Conservation (phyloP, 2,888 invertebrate genomes). For the Torymus aiolomorphi region DNA sequence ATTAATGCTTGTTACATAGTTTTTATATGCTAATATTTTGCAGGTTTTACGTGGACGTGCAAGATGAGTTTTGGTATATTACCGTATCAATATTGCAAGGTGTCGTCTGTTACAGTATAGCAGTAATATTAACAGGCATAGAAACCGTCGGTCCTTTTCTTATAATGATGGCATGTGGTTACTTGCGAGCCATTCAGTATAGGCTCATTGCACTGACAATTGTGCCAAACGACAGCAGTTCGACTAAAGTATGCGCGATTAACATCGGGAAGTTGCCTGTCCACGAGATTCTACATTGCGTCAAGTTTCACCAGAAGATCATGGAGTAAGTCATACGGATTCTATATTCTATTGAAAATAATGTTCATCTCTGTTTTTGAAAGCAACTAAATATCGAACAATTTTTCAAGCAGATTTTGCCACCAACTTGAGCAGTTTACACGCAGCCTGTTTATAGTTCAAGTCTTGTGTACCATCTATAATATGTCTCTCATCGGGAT, state of each 20-base stretch:
- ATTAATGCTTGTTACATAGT: not conserved
- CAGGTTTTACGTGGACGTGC: slow-evolving; percentile 1
- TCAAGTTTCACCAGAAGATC: slow-evolving; percentile 16
- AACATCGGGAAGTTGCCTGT: not conserved
- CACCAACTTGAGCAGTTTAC: not conserved
- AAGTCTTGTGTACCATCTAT: not conserved
- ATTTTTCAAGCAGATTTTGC: slow-evolving; percentile 1
- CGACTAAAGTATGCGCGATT: not conserved
- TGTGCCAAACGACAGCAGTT: too few relatives aligned
- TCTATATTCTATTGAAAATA: not conserved
- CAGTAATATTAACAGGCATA: not conserved
- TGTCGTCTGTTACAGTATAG: not conserved
- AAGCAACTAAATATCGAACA: too few relatives aligned
- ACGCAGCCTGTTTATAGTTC: not conserved
- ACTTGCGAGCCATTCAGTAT: not conserved
- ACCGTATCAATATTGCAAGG: not conserved
- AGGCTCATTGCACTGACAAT: not conserved
- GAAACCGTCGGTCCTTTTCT: slow-evolving; percentile 7
- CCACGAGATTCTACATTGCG: not conserved
- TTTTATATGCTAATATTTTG: not conserved
- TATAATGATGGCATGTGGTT: slow-evolving; percentile 12
- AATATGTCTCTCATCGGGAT: not conserved
- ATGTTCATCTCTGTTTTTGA: too few relatives aligned
- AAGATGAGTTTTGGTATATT: not conserved
- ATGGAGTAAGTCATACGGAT: slow-evolving; percentile 11